Base-by-base conservation (phyloP, 2,113 vertebrate genomes). In the Leucosticte australis region DNA sequence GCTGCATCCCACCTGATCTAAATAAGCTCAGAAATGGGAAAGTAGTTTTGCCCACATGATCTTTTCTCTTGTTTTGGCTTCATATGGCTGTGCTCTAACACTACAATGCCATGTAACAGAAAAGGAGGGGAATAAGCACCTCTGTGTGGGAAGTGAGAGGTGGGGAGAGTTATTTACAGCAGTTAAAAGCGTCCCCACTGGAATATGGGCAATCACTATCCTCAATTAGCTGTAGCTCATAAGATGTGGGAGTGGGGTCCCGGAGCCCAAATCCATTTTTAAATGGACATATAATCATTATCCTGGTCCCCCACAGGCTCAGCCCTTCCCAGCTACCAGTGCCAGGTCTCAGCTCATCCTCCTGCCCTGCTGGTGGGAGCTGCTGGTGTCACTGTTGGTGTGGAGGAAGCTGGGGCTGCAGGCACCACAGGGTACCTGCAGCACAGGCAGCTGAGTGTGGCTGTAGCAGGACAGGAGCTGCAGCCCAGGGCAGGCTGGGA, bases 31-130 rank as follows among this genome's bases (percentile, higher is more conserved):
- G 67, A 83, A 67, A 30, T 15, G 8, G 52, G 15, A 57, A 78
- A 57, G 11, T 11, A 21, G 17, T 35, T 87, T 87, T 57, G 22
- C 13, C 19, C n/a, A 15, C 13, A 31, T 9, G 13, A 31, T 37
- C 60, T 76, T n/a, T 81, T 81, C 10, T n/a, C 30, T 52, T 0
- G 0, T 6, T 77, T 39, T 39, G 21, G 27, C 68, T 86, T 91
- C 3, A 4, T 6, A 16, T 2, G 2, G 41, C 37, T 87, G 37
- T 89, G 55, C 46, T 91, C n/a, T 69, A 60, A 76, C 41, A 64
- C 33, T 0, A 0, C 28, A 71, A 64, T 1, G 0, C 14, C 2
- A 2, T 6, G 16, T 59, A 28, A 64, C 18, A 83, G 35, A 52
- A 87, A 52, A 81, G 55, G 50, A 56, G 8, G 46, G n/a, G 53